Conservation (phyloP, 2,888 invertebrate species). For the Sepiola atlantica region DNA sequence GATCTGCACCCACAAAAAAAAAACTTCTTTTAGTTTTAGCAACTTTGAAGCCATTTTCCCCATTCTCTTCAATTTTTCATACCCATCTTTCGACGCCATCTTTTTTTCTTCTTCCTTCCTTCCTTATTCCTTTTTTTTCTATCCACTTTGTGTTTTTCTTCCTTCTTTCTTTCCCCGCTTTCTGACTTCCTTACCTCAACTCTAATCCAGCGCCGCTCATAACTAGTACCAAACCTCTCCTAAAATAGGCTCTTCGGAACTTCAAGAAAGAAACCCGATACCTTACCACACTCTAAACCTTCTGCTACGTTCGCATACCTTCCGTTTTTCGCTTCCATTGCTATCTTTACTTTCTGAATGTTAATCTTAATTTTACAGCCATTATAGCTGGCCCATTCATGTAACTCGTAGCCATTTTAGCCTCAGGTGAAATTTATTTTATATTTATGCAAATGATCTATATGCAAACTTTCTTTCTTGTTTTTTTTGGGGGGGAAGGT, state of each 20-base stretch:
- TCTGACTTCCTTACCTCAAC: neutral
- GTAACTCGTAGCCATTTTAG: neutral
- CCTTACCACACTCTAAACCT: neutral
- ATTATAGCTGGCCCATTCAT: neutral
- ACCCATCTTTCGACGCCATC: neutral
- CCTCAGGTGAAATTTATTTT: neutral
- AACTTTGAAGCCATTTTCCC: too few species aligned
- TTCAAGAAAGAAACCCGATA: neutral
- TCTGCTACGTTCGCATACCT: neutral
- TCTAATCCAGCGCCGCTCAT: neutral
- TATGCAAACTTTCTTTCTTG: neutral
- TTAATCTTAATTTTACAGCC: neutral
- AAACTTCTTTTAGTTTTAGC: too few species aligned
- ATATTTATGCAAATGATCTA: neutral
- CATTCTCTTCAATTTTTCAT: too few species aligned
- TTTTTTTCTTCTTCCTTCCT: neutral
- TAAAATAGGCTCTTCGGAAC: slow-evolving; percentile 18
- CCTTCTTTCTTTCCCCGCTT: neutral
- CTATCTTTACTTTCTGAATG: neutral
- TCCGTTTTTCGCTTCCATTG: neutral
- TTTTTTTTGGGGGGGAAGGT: neutral
- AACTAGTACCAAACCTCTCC: neutral
- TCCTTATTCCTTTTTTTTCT: too few species aligned
- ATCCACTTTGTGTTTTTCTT: neutral
- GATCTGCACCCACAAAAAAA: too few species aligned